Evolutionary conservation across 2,113 vertebrate species (phyloP).

Genomic region (Paedocypris sp.): DNA sequence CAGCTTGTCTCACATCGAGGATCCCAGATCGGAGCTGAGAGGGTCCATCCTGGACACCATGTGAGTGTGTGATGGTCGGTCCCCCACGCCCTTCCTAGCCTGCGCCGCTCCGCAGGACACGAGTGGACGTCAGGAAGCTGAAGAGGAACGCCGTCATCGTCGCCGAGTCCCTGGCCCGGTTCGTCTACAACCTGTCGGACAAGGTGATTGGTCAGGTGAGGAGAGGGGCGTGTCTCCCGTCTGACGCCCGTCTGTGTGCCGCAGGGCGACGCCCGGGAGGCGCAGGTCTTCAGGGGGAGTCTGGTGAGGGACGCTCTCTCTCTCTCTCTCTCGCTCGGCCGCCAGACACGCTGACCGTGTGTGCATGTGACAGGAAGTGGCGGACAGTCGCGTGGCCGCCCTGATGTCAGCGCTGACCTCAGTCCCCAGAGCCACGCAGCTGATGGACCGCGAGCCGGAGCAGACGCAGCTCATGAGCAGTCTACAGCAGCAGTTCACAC

Average conservation of each 20-base stretch:
- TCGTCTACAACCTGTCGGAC: conserved; percentile 62
- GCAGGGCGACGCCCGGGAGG: conserved; percentile 55
- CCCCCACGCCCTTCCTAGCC: too few relatives aligned
- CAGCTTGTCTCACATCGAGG: conserved; percentile 61
- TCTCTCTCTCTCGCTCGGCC: background rate
- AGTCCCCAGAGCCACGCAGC: conserved; percentile 59
- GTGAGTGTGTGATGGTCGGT: too few relatives aligned
- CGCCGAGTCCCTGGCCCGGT: conserved; percentile 56
- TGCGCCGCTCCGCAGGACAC: conserved; percentile 44
- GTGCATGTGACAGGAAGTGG: conserved; percentile 52
- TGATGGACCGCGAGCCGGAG: conserved; percentile 55
- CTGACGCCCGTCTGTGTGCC: background rate
- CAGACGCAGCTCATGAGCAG: conserved; percentile 54
- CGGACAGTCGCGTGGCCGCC: conserved; percentile 53
- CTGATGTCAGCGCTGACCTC: conserved; percentile 56
- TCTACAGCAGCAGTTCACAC: conserved; percentile 62
- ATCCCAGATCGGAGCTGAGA: conserved; percentile 53
- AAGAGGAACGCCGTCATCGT: conserved; percentile 59
- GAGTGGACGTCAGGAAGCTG: conserved; percentile 59
- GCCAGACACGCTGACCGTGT: too few relatives aligned
- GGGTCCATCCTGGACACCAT: conserved; percentile 60
- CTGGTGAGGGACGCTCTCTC: conserved; percentile 46
- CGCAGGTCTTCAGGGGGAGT: conserved; percentile 58
- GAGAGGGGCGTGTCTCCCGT: background rate
- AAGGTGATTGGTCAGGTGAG: too few relatives aligned